Percentiles rank a stretch among this genome's conserved stretches.
These are phyloP conservation scores for Hypocryptadius cinnamomeus DNA, from an alignment of 2,113 vertebrate genomes.

Conservation along the genomic window DNA sequence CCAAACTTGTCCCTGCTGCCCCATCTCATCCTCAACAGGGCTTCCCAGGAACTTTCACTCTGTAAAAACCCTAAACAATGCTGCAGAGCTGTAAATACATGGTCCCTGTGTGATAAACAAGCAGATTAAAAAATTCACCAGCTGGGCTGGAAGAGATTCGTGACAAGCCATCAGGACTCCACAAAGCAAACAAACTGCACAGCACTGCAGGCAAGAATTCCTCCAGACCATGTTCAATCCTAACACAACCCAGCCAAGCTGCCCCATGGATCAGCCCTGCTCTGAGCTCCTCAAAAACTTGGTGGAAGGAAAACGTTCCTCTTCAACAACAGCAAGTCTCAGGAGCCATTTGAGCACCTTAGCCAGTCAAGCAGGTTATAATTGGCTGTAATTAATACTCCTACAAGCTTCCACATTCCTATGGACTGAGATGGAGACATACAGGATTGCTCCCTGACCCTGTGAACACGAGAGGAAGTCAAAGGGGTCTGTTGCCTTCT, in stretches of 20 bases:
- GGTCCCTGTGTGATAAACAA: not conserved
- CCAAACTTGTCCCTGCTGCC: not conserved
- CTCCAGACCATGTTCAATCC: not conserved
- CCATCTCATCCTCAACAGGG: not conserved
- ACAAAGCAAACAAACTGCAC: not conserved
- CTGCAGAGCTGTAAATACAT: not conserved
- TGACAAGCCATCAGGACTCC: not conserved
- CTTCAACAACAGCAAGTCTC: not conserved
- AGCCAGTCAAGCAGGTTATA: constrained; percentile 38
- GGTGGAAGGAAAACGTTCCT: not conserved
- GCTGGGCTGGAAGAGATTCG: not conserved
- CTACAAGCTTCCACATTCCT: constrained; percentile 17
- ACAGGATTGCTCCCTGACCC: not conserved
- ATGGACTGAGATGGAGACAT: not conserved
- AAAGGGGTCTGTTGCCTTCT: not conserved
- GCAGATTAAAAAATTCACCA: not conserved
- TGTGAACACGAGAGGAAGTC: not conserved
- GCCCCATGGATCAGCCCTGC: not conserved
- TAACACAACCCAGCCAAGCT: not conserved
- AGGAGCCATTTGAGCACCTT: not conserved
- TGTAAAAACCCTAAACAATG: not conserved
- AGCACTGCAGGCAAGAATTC: not conserved
- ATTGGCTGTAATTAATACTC: constrained; percentile 39
- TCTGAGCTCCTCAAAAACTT: not conserved
- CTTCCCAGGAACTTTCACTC: not conserved